phyloP scores from a whole-genome alignment of 2,888 invertebrate species.

The Corbicula japonica region DNA sequence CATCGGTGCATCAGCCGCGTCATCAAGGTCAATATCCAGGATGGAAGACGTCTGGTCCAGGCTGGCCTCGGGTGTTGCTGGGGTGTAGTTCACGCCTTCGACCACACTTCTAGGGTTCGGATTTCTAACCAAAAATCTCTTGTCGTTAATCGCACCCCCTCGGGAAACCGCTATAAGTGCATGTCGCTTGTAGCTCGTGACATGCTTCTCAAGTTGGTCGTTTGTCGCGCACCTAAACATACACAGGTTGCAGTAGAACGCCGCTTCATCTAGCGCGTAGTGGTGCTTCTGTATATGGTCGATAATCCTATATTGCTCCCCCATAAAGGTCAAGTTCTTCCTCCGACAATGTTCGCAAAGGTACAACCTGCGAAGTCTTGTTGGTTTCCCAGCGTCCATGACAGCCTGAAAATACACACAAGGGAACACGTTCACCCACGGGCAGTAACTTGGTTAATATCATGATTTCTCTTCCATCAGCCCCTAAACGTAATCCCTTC shows the following conservation, averaged over 20 bases:
- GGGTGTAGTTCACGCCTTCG: not conserved
- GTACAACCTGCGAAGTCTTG: not conserved
- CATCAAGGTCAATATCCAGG: too few relatives aligned
- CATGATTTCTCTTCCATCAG: too few relatives aligned
- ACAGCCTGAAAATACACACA: too few relatives aligned
- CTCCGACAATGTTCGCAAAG: not conserved
- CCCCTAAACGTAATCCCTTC: too few relatives aligned
- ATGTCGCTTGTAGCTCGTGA: slow-evolving; percentile 5
- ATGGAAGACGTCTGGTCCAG: too few relatives aligned
- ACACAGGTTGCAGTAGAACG: slow-evolving; percentile 11
- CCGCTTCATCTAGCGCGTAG: not conserved
- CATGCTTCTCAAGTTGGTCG: not conserved
- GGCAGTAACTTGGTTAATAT: too few relatives aligned
- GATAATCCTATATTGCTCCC: not conserved
- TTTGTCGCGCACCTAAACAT: slow-evolving; percentile 1
- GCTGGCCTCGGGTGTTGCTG: not conserved
- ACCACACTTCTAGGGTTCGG: not conserved
- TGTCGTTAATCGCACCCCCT: not conserved
- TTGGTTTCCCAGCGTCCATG: too few relatives aligned
- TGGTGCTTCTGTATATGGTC: slow-evolving; percentile 14
- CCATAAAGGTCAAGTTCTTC: not conserved
- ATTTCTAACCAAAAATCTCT: not conserved
- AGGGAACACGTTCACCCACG: too few relatives aligned
- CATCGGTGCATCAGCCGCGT: not conserved
- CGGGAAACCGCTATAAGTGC: not conserved